A percentile compares a stretch with the other conserved stretches of the same genome.
phyloP scores from a whole-genome alignment of 1,140 invertebrate species.

The Trachelipus rathkii region DNA sequence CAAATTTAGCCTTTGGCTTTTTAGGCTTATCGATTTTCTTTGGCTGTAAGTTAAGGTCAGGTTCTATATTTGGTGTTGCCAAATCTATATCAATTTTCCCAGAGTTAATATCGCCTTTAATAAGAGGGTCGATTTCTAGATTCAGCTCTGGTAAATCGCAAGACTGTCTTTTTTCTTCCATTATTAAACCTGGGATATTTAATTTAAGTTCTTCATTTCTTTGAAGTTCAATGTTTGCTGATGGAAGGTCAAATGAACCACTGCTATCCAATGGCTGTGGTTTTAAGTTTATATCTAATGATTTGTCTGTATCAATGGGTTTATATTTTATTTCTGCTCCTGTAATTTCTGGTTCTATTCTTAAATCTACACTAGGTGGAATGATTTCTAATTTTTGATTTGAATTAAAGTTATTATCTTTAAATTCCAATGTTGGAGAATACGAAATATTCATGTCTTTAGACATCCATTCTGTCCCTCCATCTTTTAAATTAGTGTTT shows the following conservation, averaged over 20 bases:
- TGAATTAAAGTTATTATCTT: no score
- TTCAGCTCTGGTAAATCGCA: neutral
- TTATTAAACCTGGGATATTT: neutral
- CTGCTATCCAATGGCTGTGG: neutral
- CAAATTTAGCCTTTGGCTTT: constrained; percentile 27
- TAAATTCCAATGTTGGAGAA: no score
- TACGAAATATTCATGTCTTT: neutral
- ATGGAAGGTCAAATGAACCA: no score
- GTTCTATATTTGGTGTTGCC: neutral
- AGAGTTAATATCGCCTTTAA: constrained; percentile 9
- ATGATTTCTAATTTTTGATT: no score
- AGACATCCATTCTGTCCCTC: constrained; percentile 1
- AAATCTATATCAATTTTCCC: constrained; percentile 3
- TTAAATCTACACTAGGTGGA: constrained; percentile 22
- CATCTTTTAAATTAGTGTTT: constrained; percentile 20
- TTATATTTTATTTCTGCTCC: neutral
- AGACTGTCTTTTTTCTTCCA: neutral
- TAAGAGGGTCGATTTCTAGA: no score
- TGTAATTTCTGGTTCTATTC: neutral
- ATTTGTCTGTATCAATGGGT: constrained; percentile 10
- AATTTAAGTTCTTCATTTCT: neutral
- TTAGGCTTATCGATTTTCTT: constrained; percentile 20
- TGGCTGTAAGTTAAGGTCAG: neutral
- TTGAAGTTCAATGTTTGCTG: no score
- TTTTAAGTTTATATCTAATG: neutral